A percentile compares a stretch with the other conserved stretches of the same genome.
Evolutionary conservation across 1,140 invertebrate species (phyloP).

Genomic region (Venturia canescens): DNA sequence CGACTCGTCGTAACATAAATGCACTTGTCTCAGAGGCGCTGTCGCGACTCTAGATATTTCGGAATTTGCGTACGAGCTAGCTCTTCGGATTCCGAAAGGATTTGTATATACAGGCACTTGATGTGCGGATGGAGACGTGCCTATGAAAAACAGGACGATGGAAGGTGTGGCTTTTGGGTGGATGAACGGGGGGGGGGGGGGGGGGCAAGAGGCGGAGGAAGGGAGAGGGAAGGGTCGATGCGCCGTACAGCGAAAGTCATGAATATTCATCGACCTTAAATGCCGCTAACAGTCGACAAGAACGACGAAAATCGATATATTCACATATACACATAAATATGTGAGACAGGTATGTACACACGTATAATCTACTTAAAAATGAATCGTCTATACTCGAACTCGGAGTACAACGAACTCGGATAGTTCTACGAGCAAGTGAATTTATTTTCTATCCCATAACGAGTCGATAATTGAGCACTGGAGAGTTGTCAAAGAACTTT

Average conservation of each 20-base stretch:
- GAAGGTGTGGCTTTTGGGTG: neutral
- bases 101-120: neutral
- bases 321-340: neutral
- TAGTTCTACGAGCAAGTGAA: neutral
- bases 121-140: no score
- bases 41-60: no score
- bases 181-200: neutral
- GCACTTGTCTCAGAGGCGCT: no score
- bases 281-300: neutral
- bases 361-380: neutral
- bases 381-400: neutral
- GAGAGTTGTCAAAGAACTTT: neutral
- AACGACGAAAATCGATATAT: constrained; percentile 14
- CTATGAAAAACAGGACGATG: neutral
- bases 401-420: neutral
- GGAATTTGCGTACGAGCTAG: no score
- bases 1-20: no score
- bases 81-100: neutral
- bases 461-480: neutral
- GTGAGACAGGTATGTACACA: neutral
- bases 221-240: neutral
- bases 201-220: neutral
- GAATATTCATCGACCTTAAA: constrained; percentile 12
- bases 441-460: neutral
- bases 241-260: neutral